Evolutionary conservation across 1,140 invertebrate genomes (phyloP), one percentile per base, ranked within the genome.

Genomic region (Hylaeus volcanicus): DNA sequence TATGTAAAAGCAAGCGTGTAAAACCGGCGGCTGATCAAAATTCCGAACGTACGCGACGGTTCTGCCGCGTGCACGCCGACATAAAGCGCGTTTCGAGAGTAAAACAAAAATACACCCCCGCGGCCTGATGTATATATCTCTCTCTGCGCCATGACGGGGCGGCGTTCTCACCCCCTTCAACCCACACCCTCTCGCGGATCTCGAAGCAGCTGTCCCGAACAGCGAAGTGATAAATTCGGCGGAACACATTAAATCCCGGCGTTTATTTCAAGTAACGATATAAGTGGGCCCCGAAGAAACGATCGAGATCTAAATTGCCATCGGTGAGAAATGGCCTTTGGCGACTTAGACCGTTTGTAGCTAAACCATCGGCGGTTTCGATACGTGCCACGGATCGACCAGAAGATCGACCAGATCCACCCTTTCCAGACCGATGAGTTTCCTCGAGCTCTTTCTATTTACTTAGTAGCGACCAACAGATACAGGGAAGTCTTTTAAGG

Each of bases 191-290:
- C 15, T 8, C 64, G 43, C 6, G 64, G 43, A 56, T 39, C 37
- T 64, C 60, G 11, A 56, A 73, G 69, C 63, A 64, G 77, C 69
- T 79, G 70, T 73, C 69, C 37, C 77, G 41, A 39, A 12, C 77
- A 79, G 77, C 69, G 9, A 5, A 9, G 77, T 73, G 51, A 79
- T 79, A 79, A 79, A 79, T 74, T 55, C 61, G 60, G 2, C 2
- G 51, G 14, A 64, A 58, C 51, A 45, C 70, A 5, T 74, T 79
- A 79, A 56, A 79, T 65, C 39, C 11, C 3, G 0, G 11, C 43
- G 11, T 65, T n/a, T 6, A 37, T 66, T 65, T 26, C 51, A 73
- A 12, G 15, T 56, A 65, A 65, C 70, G 51, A 58, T 74, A 74
- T 72, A 73, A 48, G 58, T 51, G 53, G 3, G 5, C 51, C 11